phyloP scores from a whole-genome alignment of 1,140 invertebrate species.

The Drosophila kikkawai region DNA sequence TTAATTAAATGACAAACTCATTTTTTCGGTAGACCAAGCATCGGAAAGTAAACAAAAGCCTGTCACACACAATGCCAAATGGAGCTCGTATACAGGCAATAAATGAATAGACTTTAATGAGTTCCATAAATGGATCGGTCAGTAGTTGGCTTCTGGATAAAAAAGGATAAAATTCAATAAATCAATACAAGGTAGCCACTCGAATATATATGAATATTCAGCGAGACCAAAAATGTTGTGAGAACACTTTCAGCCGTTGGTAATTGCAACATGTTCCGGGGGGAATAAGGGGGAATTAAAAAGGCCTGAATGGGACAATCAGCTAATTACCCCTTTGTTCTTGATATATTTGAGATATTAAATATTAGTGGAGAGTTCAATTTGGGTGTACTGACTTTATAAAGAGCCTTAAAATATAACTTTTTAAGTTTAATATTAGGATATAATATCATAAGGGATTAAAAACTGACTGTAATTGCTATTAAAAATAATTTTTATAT shows the following conservation, averaged over 20 bases:
- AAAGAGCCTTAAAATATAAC: no score
- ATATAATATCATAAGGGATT: no score
- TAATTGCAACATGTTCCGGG: conserved; percentile 4
- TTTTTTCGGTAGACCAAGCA: conserved; percentile 26
- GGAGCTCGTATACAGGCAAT: background rate
- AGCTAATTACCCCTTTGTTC: conserved; percentile 19
- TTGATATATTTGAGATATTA: background rate
- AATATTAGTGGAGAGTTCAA: background rate
- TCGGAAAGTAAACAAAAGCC: conserved; percentile 40
- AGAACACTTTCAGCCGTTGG: conserved; percentile 34
- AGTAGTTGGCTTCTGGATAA: conserved; percentile 6
- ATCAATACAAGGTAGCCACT: conserved; percentile 29
- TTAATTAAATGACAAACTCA: conserved; percentile 71
- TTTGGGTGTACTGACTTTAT: background rate
- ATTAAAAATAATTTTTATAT: background rate
- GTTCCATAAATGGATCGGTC: conserved; percentile 21
- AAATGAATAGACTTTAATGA: conserved; percentile 38
- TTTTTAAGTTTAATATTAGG: background rate
- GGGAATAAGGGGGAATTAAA: background rate
- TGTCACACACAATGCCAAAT: conserved; percentile 5
- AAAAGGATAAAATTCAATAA: conserved; percentile 29
- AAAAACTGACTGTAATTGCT: no score
- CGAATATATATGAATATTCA: background rate
- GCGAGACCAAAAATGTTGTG: conserved; percentile 13
- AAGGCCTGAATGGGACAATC: conserved; percentile 11